Percentiles rank a stretch among this genome's conserved stretches.
Evolutionary conservation across 2,797 vertebrate species (phyloP).

Genomic region (Urophycis tenuis): DNA sequence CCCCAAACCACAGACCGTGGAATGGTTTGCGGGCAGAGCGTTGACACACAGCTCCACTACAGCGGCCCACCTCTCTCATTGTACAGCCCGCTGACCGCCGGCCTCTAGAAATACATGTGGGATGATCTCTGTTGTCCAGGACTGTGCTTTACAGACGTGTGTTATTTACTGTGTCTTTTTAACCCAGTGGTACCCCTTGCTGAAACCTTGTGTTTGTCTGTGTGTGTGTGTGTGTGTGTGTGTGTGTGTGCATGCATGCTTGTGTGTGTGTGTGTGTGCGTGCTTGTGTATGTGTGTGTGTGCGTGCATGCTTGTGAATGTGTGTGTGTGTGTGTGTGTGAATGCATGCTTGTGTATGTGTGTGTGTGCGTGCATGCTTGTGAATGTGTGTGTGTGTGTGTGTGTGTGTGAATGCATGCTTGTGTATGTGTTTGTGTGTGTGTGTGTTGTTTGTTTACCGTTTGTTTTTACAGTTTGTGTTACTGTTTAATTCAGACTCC

Average conservation of each 20-base stretch:
- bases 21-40: conserved; percentile 38
- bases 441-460: not conserved
- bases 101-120: conserved; percentile 49
- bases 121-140: conserved; percentile 23
- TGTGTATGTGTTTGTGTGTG: no score
- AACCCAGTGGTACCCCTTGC: conserved; percentile 10
- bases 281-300: not conserved
- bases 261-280: not conserved
- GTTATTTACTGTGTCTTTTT: conserved; percentile 45
- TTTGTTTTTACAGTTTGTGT: not conserved
- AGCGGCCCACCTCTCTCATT: conserved; percentile 37
- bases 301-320: not conserved
- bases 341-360: conserved; percentile 10
- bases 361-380: not conserved
- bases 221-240: conserved; percentile 2
- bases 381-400: not conserved
- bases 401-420: not conserved
- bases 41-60: conserved; percentile 28
- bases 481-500: conserved; percentile 50
- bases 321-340: not conserved
- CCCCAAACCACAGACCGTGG: conserved; percentile 61
- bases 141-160: conserved; percentile 30
- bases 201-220: conserved; percentile 17
- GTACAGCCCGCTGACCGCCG: conserved; percentile 52
- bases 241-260: not conserved